Evolutionary conservation across 2,888 invertebrate species (phyloP).

Genomic region (Eristalinus aeneus): DNA sequence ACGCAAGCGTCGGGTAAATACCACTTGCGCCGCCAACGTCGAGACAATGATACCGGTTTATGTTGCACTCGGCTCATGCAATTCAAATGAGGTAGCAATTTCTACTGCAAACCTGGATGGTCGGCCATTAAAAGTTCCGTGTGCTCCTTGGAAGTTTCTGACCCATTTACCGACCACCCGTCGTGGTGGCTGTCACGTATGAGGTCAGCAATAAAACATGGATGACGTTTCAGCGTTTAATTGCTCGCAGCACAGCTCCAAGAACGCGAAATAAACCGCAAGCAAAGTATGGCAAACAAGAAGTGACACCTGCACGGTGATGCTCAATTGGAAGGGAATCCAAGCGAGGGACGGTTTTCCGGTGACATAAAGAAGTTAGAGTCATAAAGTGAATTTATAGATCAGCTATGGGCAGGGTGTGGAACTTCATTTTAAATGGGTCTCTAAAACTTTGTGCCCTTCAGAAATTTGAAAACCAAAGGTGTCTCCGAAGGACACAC

Average conservation of each 20-base stretch:
- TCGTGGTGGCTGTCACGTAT: constrained; percentile 26
- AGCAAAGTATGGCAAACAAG: background rate
- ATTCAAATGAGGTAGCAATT: background rate
- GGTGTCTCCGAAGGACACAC: no score
- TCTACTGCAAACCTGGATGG: background rate
- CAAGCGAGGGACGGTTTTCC: background rate
- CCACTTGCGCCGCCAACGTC: background rate
- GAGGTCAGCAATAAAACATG: constrained; percentile 30
- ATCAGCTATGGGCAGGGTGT: no score
- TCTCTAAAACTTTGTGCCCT: no score
- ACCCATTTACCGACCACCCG: background rate
- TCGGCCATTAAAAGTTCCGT: background rate
- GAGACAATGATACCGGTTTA: background rate
- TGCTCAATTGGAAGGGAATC: background rate
- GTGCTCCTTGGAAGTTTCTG: background rate
- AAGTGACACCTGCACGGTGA: background rate
- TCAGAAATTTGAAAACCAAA: no score
- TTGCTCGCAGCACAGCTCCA: background rate
- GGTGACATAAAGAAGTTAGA: background rate
- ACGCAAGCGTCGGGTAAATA: no score
- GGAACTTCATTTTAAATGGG: no score
- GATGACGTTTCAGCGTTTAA: background rate
- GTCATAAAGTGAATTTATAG: background rate
- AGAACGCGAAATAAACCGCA: background rate
- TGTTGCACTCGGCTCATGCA: background rate